Base-by-base conservation (phyloP, 2,113 vertebrate species). In the Lampris incognitus region DNA sequence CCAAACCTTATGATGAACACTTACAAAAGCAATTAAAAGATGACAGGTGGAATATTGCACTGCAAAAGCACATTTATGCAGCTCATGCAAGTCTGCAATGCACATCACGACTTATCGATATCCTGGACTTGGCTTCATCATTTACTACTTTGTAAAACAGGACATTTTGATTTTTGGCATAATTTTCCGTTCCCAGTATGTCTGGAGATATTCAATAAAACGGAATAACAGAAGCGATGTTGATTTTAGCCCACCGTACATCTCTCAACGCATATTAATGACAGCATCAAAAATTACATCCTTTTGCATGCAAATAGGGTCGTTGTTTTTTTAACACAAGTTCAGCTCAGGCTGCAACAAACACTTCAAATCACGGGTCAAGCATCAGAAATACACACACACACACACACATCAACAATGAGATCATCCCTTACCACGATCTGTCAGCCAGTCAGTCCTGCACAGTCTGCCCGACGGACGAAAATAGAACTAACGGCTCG, bases 401-500 rank as follows among this genome's bases (percentile, higher is more conserved):
- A 24, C 24, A 24, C 24, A 24, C 24, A 24, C 24, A 24, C 24
- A 24, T 24, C 24, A 24, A 54, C 9, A 58, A 46, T 67, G 50
- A 9, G 56, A 82, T 76, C 68, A 75, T 70, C 66, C 60, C 86
- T 88, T 90, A 92, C 91, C 91, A 90, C 58, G 7, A 76, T 66
- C 79, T 78, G 73, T 68, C 63, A 58, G 44, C 5, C 11, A 11
- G 68, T 87, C 79, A 82, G 81, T 69, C 76, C 82, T 83, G 80
- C 79, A 77, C 64, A 76, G 84, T 72, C 72, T 63, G 59, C 63
- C 76, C 83, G 85, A 87, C 83, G 88, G 79, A 85, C 87, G 69
- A 85, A 76, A 63, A 56, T 72, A 88, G 61, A 79, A 78, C 81
- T 73, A 82, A 81, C 73, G 74, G 67, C 72, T 69, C 72, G 49